Percentiles rank a stretch among this genome's conserved stretches.
These are phyloP conservation scores for Esox masquinongy DNA, from an alignment of 2,797 vertebrate genomes.

Conservation along the genomic window DNA sequence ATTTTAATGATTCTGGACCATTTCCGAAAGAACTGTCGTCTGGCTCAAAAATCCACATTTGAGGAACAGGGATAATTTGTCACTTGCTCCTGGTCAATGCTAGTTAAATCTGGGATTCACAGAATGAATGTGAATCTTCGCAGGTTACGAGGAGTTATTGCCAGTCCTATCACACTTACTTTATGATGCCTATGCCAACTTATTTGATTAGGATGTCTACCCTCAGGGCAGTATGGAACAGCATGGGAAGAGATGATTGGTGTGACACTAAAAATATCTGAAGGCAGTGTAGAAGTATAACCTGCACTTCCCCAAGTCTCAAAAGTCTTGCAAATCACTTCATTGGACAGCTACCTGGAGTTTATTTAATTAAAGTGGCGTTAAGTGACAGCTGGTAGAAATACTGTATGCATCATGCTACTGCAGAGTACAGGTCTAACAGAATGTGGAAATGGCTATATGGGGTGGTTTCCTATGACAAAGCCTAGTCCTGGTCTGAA, in stretches of 20 bases:
- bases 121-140: constrained; percentile 3
- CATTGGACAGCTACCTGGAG: background rate
- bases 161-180: background rate
- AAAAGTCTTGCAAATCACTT: constrained; percentile 1
- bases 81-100: constrained; percentile 15
- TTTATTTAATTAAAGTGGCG: background rate
- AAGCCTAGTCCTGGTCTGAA: background rate
- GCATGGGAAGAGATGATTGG: background rate
- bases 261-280: background rate
- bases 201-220: background rate
- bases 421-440: background rate
- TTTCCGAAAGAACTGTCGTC: constrained; percentile 1
- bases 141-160: constrained; percentile 16
- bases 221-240: background rate
- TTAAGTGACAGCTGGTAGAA: background rate
- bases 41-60: constrained; percentile 18
- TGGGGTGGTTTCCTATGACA: background rate
- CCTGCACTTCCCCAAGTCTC: background rate
- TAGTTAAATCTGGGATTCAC: constrained; percentile 17
- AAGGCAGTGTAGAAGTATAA: background rate
- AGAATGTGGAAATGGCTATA: background rate
- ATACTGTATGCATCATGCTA: background rate
- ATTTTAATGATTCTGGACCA: constrained; percentile 42
- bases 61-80: constrained; percentile 13
- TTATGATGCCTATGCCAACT: constrained; percentile 1